Percentiles rank a stretch among this genome's conserved stretches.
Conservation (phyloP, 1,140 invertebrate genomes). For the Lucilia sericata region DNA sequence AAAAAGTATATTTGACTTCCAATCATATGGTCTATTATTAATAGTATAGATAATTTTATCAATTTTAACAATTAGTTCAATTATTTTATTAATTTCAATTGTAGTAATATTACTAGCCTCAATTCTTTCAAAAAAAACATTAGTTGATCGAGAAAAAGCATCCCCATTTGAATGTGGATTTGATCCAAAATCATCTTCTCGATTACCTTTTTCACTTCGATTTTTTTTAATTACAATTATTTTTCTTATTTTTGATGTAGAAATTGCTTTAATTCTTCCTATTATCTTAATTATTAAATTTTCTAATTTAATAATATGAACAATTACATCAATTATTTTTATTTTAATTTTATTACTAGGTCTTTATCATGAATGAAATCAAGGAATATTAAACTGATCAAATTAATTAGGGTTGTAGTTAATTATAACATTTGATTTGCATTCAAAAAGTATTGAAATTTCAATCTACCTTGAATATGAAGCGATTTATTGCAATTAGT, state of each 20-base stretch:
- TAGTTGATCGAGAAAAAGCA: constrained; percentile 28
- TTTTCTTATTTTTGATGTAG: constrained; percentile 67
- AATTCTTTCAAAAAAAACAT: too few species aligned
- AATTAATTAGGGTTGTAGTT: constrained; percentile 72
- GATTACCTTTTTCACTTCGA: constrained; percentile 72
- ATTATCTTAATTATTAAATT: constrained; percentile 66
- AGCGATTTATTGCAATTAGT: constrained; percentile 71
- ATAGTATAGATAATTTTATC: too few species aligned
- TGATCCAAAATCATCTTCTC: constrained; percentile 70
- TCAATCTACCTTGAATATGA: constrained; percentile 72
- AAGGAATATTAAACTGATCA: constrained; percentile 73
- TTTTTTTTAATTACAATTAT: constrained; percentile 75
- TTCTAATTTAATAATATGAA: constrained; percentile 66
- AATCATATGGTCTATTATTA: too few species aligned
- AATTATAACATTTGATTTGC: constrained; percentile 75
- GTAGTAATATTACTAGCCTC: too few species aligned
- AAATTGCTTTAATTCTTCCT: constrained; percentile 54
- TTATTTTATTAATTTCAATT: too few species aligned
- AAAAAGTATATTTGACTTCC: too few species aligned
- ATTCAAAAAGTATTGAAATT: constrained; percentile 72
- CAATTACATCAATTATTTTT: constrained; percentile 69
- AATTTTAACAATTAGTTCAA: too few species aligned
- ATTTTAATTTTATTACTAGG: constrained; percentile 71
- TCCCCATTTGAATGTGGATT: constrained; percentile 76
- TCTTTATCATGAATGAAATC: constrained; percentile 74